Percentiles rank a stretch among this genome's conserved stretches.
These are phyloP conservation scores for Acrocera orbiculus DNA, from an alignment of 2,888 invertebrate genomes.

Conservation along the genomic window DNA sequence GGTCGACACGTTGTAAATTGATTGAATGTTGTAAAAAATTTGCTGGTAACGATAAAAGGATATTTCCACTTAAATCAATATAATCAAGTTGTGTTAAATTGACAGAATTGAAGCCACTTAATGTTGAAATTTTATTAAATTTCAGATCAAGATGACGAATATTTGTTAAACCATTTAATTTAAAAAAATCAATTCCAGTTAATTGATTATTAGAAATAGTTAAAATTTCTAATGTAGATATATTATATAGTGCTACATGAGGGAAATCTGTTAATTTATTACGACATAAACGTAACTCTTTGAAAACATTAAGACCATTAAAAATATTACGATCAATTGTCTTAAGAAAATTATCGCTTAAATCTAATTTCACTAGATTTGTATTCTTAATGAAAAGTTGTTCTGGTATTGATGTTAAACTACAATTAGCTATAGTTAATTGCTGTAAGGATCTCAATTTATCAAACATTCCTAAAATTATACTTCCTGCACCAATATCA, in stretches of 20 bases:
- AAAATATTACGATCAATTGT: conserved; percentile 56
- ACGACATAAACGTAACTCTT: conserved; percentile 55
- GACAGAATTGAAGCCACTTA: conserved; percentile 59
- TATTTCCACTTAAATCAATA: conserved; percentile 60
- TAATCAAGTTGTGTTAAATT: conserved; percentile 54
- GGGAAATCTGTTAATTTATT: conserved; percentile 62
- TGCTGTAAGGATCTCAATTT: conserved; percentile 59
- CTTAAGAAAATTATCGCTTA: conserved; percentile 50
- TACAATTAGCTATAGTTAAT: conserved; percentile 43
- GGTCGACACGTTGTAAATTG: conserved; percentile 53
- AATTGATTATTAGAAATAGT: conserved; percentile 51
- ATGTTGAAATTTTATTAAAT: conserved; percentile 53
- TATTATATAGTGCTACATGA: conserved; percentile 57
- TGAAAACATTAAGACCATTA: conserved; percentile 51
- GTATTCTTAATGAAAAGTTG: conserved; percentile 60
- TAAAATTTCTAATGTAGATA: conserved; percentile 54
- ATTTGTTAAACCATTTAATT: conserved; percentile 55
- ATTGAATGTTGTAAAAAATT: conserved; percentile 64
- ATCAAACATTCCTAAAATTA: conserved; percentile 47
- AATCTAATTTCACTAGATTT: conserved; percentile 52
- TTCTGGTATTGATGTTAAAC: conserved; percentile 48
- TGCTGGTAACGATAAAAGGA: conserved; percentile 54
- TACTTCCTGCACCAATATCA: conserved; percentile 22
- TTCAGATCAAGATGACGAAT: conserved; percentile 56
- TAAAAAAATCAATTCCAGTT: conserved; percentile 54